Conservation (phyloP, 2,797 vertebrate species). For the Coccyzus lansbergi region DNA sequence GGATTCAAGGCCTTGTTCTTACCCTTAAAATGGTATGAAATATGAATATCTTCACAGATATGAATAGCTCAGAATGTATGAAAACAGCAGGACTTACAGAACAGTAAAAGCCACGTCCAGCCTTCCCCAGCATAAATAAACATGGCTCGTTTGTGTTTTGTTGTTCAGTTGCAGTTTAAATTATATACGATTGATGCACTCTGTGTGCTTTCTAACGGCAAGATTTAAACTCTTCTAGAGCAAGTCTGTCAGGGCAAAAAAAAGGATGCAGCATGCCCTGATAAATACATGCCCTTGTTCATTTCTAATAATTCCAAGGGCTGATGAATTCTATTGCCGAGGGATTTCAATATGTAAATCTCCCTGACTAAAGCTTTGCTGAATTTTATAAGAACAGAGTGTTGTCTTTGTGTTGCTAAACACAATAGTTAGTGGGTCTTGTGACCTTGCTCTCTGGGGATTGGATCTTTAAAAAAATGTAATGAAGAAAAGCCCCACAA, state of each 20-base stretch:
- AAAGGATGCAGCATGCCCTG: constrained; percentile 30
- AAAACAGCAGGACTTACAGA: not conserved
- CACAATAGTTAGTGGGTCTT: constrained; percentile 71
- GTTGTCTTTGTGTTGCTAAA: constrained; percentile 66
- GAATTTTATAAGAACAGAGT: constrained; percentile 66
- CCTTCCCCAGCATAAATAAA: not conserved
- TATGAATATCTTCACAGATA: not conserved
- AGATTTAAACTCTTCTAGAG: constrained; percentile 49
- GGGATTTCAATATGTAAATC: constrained; percentile 74
- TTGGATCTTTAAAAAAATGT: constrained; percentile 71
- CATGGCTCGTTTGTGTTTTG: not conserved
- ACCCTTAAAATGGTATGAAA: not conserved
- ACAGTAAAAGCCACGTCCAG: not conserved
- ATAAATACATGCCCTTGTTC: constrained; percentile 55
- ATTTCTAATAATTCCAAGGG: constrained; percentile 66
- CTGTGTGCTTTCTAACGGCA: not conserved
- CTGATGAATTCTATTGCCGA: constrained; percentile 62
- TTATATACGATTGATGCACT: not conserved
- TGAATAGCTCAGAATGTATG: not conserved
- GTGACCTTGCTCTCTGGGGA: constrained; percentile 67
- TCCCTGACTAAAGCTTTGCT: constrained; percentile 46
- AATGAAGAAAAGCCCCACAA: constrained; percentile 71
- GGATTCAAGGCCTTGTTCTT: not conserved
- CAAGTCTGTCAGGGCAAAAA: constrained; percentile 6
- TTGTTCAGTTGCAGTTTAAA: not conserved